Evolutionary conservation across 2,888 invertebrate genomes (phyloP).

Genomic region (Congeria kusceri): DNA sequence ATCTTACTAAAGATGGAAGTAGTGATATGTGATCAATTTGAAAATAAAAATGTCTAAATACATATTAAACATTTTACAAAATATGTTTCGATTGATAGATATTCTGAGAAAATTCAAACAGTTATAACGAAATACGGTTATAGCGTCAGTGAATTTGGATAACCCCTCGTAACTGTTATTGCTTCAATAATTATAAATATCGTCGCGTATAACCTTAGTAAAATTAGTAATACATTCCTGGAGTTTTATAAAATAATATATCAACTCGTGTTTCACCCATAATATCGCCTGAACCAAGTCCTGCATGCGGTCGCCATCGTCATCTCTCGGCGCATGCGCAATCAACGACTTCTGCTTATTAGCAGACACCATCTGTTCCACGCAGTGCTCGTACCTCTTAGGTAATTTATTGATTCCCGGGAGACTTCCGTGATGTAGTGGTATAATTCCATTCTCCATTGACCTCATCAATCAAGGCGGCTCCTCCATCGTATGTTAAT

Average conservation of each 20-base stretch:
- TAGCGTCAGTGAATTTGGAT: too few species aligned
- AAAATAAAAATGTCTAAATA: too few species aligned
- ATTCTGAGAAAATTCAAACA: too few species aligned
- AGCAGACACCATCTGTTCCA: conserved; percentile 51
- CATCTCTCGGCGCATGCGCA: conserved; percentile 44
- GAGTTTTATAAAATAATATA: conserved; percentile 60
- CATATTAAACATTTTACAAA: too few species aligned
- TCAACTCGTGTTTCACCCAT: conserved; percentile 80
- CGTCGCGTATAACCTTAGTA: too few species aligned
- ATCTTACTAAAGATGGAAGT: too few species aligned
- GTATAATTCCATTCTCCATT: conserved; percentile 74
- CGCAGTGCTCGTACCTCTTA: conserved; percentile 69
- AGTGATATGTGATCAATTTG: too few species aligned
- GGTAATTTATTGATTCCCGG: conserved; percentile 75
- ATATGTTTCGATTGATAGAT: too few species aligned
- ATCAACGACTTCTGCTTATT: conserved; percentile 58
- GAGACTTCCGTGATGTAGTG: conserved; percentile 71
- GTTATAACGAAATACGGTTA: too few species aligned
- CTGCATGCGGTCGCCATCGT: conserved; percentile 65
- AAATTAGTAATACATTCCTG: too few species aligned
- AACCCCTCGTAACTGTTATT: too few species aligned
- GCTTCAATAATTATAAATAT: too few species aligned
- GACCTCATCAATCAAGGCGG: background rate
- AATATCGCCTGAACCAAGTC: conserved; percentile 75
- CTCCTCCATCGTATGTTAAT: background rate